These are phyloP conservation scores for Argyrosomus japonicus DNA, from an alignment of 2,113 vertebrate genomes.

Conservation along the genomic window DNA sequence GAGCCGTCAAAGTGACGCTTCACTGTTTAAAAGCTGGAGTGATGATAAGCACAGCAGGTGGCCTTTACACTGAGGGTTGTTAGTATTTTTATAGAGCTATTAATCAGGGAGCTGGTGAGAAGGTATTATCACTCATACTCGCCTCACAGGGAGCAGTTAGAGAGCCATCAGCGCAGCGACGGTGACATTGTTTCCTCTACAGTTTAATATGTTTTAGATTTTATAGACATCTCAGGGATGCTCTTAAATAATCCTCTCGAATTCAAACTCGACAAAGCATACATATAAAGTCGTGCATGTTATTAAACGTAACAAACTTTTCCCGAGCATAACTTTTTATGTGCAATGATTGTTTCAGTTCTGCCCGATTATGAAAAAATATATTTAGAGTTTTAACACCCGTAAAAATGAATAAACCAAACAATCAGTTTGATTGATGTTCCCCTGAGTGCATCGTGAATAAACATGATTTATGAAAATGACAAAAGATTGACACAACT, in stretches of 20 bases:
- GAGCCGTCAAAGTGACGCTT: slow-evolving; percentile 16
- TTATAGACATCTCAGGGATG: not conserved
- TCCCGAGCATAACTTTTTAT: not conserved
- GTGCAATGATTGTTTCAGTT: slow-evolving; percentile 1
- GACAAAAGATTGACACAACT: no score
- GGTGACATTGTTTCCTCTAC: not conserved
- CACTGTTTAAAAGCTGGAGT: slow-evolving; percentile 28
- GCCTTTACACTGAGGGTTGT: slow-evolving; percentile 23
- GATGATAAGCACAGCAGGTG: slow-evolving; percentile 44
- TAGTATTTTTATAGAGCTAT: slow-evolving; percentile 48
- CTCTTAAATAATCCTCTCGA: not conserved
- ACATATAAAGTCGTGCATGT: not conserved
- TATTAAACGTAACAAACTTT: not conserved
- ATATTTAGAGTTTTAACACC: not conserved
- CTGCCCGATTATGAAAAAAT: not conserved
- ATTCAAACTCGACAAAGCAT: not conserved
- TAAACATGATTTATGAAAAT: not conserved
- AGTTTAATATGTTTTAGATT: not conserved
- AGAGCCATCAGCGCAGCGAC: not conserved
- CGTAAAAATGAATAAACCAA: not conserved
- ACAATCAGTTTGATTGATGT: not conserved
- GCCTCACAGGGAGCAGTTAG: slow-evolving; percentile 14
- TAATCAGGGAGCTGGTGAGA: slow-evolving; percentile 35
- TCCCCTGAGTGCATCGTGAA: not conserved
- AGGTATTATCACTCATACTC: slow-evolving; percentile 4